Percentiles rank a stretch among this genome's conserved stretches.
phyloP scores from a whole-genome alignment of 2,113 vertebrate species.

The Spea multiplicata region DNA sequence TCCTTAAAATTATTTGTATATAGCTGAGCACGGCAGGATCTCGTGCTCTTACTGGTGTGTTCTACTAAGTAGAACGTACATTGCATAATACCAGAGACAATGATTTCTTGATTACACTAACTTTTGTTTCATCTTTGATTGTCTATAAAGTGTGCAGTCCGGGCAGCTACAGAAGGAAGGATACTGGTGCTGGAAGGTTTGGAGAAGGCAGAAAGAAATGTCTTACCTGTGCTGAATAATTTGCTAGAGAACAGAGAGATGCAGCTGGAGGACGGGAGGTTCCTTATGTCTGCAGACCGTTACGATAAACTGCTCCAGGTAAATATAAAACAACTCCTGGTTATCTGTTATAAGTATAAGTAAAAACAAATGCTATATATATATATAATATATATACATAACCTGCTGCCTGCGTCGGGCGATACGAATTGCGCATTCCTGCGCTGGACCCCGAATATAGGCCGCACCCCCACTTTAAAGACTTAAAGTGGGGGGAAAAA shows the following conservation, averaged over 20 bases:
- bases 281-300: slow-evolving; percentile 89
- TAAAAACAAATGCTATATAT: no score
- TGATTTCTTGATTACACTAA: background rate
- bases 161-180: slow-evolving; percentile 88
- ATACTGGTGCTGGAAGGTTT: slow-evolving; percentile 91
- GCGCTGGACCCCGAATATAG: no score
- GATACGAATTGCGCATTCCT: no score
- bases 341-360: no score
- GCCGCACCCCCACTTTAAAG: no score
- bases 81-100: no score
- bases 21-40: no score
- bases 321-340: slow-evolving; percentile 13
- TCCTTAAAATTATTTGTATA: no score
- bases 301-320: slow-evolving; percentile 94
- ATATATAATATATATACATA: no score
- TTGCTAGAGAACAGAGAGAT: slow-evolving; percentile 95
- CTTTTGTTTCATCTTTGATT: slow-evolving; percentile 2
- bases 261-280: slow-evolving; percentile 96
- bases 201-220: slow-evolving; percentile 93
- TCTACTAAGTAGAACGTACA: no score
- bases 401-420: no score
- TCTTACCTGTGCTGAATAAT: slow-evolving; percentile 93
- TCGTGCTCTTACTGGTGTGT: no score
- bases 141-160: slow-evolving; percentile 83
- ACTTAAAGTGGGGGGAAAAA: background rate